Base-by-base conservation (phyloP, 2,797 vertebrate species). In the Petrocephalus sullivani region DNA sequence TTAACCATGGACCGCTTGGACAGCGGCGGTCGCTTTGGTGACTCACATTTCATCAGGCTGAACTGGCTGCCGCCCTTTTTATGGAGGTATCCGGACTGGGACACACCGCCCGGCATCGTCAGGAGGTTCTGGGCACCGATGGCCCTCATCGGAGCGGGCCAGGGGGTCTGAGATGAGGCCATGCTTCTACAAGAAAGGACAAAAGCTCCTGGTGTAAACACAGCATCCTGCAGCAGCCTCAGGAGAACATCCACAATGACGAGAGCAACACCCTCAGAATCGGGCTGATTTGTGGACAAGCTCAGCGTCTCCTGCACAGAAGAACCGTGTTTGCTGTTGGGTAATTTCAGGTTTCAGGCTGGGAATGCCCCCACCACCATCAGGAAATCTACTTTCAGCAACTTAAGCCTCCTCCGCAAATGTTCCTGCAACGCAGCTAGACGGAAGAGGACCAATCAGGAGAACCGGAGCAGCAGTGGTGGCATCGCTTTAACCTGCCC, bases 41-140 rank as follows among this genome's bases (percentile, higher is more conserved):
- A 96, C 98, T 97, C 94, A 99, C 98, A 99, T 92, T 97, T 98
- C 93, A 97, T 92, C 75, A 99, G 95, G 92, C 98, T 98, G 92
- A 99, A 96, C 92, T 99, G 98, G 64, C 97, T 99, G 21, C 97
- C 98, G 21, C 98, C 98, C 91, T 99, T 99, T 94, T 99, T 99
- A 93, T 99, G 98, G 82, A 99, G 96, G 92, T 99, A 99, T 0
- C 98, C 98, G 0, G 97, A 93, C 0, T 94, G 95, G 87, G 95
- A 93, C 81, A 99, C 98, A 9, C 98, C 98, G 87, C 98, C 98
- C 0, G 98, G 98, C 98, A 99, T 99, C 10, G 98, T 99, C 90
- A 99, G 93, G 87, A 99, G 96, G 92, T 99, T 99, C 95, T 99
- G 98, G 87, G 98, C 98, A 86, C 98, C 98, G 5, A 99, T 99